phyloP scores from a whole-genome alignment of 2,888 invertebrate species.

The Furcula furcula region DNA sequence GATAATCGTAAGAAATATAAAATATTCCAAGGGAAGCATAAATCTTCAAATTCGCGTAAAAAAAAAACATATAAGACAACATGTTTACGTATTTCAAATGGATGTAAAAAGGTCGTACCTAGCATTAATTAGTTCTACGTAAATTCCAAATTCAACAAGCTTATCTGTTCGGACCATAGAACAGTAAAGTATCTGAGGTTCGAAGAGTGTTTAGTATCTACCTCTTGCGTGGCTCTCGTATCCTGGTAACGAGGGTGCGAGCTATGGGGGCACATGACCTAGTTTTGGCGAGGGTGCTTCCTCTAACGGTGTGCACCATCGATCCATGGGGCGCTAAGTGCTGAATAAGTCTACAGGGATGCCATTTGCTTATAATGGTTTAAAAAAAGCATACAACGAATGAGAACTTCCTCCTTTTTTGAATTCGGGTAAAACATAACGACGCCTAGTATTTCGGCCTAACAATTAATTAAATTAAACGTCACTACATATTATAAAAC shows the following conservation, averaged over 20 bases:
- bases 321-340: constrained; percentile 55
- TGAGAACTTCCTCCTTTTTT: too few species aligned
- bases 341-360: constrained; percentile 18
- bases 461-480: too few species aligned
- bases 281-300: constrained; percentile 62
- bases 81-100: too few species aligned
- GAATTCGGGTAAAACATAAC: too few species aligned
- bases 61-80: too few species aligned
- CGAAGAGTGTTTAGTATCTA: constrained; percentile 29
- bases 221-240: constrained; percentile 31
- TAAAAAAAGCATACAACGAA: too few species aligned
- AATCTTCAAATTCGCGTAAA: too few species aligned
- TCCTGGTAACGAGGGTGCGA: constrained; percentile 60
- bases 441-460: too few species aligned
- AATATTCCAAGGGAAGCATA: too few species aligned
- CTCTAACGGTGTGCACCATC: constrained; percentile 60
- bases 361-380: constrained; percentile 6
- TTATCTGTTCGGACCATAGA: constrained; percentile 14
- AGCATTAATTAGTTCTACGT: not conserved
- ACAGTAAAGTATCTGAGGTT: too few species aligned
- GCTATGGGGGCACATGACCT: constrained; percentile 67
- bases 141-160: not conserved
- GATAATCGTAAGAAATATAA: not conserved
- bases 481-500: too few species aligned
- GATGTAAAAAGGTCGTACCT: too few species aligned